Conservation (phyloP, 2,113 vertebrate genomes). For the Varanus komodoensis region DNA sequence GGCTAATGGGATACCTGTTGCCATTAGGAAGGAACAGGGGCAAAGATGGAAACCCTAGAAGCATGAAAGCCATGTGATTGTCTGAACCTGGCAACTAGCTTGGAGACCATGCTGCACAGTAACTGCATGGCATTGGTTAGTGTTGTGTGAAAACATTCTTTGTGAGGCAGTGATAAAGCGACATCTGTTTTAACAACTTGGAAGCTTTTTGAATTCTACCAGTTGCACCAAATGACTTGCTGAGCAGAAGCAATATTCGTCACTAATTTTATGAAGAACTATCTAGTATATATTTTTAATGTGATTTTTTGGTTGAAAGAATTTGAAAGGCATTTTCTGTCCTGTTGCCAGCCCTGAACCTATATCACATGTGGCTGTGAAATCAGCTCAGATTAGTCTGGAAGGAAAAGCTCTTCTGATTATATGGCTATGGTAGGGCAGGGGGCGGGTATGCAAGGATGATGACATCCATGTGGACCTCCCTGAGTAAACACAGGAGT, state of each 20-base stretch:
- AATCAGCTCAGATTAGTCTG: not conserved
- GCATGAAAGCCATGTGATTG: no score
- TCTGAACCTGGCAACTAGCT: no score
- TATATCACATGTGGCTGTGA: not conserved
- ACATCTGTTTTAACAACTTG: not conserved
- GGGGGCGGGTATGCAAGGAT: not conserved
- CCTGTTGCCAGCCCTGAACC: not conserved
- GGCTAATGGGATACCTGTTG: no score
- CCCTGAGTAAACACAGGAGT: not conserved
- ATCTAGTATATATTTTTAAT: no score
- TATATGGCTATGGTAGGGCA: not conserved
- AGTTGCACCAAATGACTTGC: not conserved
- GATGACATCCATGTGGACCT: not conserved
- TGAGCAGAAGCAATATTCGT: not conserved
- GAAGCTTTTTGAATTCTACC: not conserved
- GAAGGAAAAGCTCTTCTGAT: not conserved
- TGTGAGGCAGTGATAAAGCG: not conserved
- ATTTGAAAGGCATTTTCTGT: not conserved
- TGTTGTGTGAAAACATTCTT: not conserved
- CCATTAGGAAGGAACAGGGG: no score
- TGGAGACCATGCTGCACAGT: no score
- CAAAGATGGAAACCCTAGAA: no score
- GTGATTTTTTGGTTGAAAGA: not conserved
- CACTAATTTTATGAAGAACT: not conserved
- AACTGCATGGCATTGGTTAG: no score